Evolutionary conservation across 2,797 vertebrate species (phyloP).

Genomic region (Sebastes alutus): DNA sequence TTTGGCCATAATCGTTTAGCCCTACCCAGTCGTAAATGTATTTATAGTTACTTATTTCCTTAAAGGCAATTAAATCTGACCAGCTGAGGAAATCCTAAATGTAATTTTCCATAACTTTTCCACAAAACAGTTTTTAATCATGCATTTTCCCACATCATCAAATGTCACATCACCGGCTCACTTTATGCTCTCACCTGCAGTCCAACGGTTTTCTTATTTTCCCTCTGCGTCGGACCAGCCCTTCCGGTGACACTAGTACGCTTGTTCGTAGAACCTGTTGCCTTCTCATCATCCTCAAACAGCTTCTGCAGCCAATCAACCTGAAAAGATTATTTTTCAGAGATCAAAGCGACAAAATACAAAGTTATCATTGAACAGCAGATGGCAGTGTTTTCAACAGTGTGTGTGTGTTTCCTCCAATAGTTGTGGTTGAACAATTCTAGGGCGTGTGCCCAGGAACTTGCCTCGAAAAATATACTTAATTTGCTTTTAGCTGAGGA

Average conservation of each 20-base stretch:
- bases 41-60: not conserved
- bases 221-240: constrained; percentile 81
- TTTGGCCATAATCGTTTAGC: too few relatives aligned
- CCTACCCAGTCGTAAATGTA: not conserved
- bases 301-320: constrained; percentile 91
- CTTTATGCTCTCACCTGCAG: constrained; percentile 88
- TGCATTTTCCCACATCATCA: not conserved
- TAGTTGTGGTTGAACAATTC: constrained; percentile 64
- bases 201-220: constrained; percentile 94
- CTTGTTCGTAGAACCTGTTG: constrained; percentile 77
- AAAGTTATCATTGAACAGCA: constrained; percentile 54
- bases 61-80: not conserved
- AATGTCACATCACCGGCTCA: not conserved
- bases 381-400: constrained; percentile 65
- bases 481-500: not conserved
- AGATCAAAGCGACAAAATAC: not conserved
- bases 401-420: constrained; percentile 50
- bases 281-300: constrained; percentile 89
- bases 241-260: constrained; percentile 76
- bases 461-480: constrained; percentile 26
- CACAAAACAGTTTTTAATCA: not conserved
- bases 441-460: constrained; percentile 55
- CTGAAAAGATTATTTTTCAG: constrained; percentile 71
- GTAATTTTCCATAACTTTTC: not conserved
- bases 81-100: not conserved